Percentiles rank a stretch among this genome's conserved stretches.
phyloP scores from a whole-genome alignment of 2,888 invertebrate genomes.

The Apodemia duryi region DNA sequence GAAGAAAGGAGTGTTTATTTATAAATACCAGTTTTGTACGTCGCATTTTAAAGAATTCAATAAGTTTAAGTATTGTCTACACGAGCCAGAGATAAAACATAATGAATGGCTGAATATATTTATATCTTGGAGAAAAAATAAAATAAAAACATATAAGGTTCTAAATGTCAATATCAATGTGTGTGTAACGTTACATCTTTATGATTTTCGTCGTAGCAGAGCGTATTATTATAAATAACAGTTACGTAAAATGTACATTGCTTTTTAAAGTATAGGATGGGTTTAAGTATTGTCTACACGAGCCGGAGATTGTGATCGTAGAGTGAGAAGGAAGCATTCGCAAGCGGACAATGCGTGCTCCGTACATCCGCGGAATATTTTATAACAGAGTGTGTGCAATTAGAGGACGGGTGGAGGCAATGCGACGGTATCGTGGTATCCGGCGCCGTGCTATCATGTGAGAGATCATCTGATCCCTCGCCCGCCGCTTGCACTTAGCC shows the following conservation, averaged over 20 bases:
- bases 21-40: too few species aligned
- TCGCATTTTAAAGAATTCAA: too few species aligned
- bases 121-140: not conserved
- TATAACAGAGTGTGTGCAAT: constrained; percentile 61
- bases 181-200: not conserved
- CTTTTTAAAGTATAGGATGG: not conserved
- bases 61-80: too few species aligned
- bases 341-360: constrained; percentile 54
- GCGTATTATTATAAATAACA: too few species aligned
- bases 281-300: constrained; percentile 27
- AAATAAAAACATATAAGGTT: not conserved
- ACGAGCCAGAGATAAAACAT: not conserved
- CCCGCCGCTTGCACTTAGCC: constrained; percentile 31
- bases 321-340: constrained; percentile 55
- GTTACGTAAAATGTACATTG: too few species aligned
- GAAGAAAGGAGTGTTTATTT: too few species aligned
- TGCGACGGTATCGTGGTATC: constrained; percentile 57
- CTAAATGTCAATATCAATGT: not conserved
- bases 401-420: constrained; percentile 52
- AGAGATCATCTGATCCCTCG: constrained; percentile 50
- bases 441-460: constrained; percentile 64
- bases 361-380: constrained; percentile 51
- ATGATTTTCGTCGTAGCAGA: too few species aligned
- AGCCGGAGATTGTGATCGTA: constrained; percentile 51
- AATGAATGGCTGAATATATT: not conserved